Conservation (phyloP, 2,888 invertebrate species). For the Dynastes hyllus region DNA sequence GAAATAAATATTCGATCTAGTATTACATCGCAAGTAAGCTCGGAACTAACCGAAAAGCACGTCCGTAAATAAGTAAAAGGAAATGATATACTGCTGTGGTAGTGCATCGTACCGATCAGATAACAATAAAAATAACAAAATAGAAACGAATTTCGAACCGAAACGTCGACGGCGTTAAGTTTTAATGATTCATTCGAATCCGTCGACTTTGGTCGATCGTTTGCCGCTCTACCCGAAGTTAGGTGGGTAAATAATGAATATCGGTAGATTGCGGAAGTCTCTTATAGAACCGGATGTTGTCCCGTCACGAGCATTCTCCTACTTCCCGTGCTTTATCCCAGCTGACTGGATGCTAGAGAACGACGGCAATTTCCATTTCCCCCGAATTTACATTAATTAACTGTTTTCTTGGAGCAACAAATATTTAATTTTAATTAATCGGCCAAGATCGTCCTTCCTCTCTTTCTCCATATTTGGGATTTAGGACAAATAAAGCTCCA, state of each 20-base stretch:
- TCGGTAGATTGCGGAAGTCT: constrained; percentile 68
- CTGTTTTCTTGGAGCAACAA: constrained; percentile 47
- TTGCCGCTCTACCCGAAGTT: constrained; percentile 55
- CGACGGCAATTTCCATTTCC: constrained; percentile 61
- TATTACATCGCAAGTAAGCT: background rate
- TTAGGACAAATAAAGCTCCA: constrained; percentile 16
- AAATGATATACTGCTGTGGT: background rate
- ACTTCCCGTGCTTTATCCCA: constrained; percentile 67
- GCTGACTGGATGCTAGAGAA: constrained; percentile 62
- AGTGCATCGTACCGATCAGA: background rate
- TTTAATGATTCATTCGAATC: constrained; percentile 29
- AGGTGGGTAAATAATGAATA: constrained; percentile 68
- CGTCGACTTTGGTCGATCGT: constrained; percentile 30
- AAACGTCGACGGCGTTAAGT: constrained; percentile 18
- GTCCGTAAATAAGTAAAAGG: background rate
- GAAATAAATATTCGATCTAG: background rate
- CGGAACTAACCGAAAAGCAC: background rate
- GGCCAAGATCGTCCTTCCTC: constrained; percentile 36
- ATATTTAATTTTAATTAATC: constrained; percentile 47
- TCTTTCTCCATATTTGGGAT: constrained; percentile 38
- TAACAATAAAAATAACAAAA: constrained; percentile 10
- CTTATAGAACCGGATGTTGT: constrained; percentile 67
- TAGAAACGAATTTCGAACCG: constrained; percentile 4
- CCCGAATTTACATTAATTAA: constrained; percentile 45
- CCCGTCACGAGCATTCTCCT: constrained; percentile 65